Evolutionary conservation across 2,113 vertebrate species (phyloP), one percentile per base, ranked within the genome.

Genomic region (Terrapene triunguis): DNA sequence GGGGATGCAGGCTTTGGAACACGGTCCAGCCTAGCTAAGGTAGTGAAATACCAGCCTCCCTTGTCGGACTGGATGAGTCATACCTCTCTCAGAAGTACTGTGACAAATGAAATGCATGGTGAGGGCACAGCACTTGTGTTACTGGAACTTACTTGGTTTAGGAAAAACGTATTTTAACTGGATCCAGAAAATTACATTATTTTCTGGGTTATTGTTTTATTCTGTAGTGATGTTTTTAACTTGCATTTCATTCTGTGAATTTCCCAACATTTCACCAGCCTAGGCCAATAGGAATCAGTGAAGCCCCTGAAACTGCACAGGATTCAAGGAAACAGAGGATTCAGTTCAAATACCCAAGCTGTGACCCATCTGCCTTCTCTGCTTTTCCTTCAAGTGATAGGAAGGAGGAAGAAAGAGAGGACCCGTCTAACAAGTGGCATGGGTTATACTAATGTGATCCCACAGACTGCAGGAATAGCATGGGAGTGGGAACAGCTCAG

Each of bases 11-110:
- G n/a, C 5, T n/a, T 44, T 3, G 1, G 35, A 22, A 38, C 1
- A 0, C 6, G 38, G 69, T 32, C 11, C 2, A 17, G 47, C 21
- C 4, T 1, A 4, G 12, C 89, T 55, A 42, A 1, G 1, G 4
- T 25, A 5, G 25, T 35, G 87, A 25, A 35, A 29, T 21, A n/a
- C 16, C 29, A n/a, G 74, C 24, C 42, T 78, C 12, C 24, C 25
- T 78, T 25, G 38, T 44, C 7, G 8, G 74, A 47, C 17, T 24
- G 32, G 50, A 50, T 51, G 79, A 35, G 11, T 35, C 19, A 50
- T 2, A 53, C 21, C 48, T 80, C 32, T 53, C 32, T 19, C 35
- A 48, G 16, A 80, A 51, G 8, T 12, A 80, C 5, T 22, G 8
- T n/a, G 27, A 54, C 65, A 54, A 16, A 27, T 17, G 13, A 38